These are phyloP conservation scores for Melanargia galathea DNA, from an alignment of 2,888 invertebrate genomes.

Conservation along the genomic window DNA sequence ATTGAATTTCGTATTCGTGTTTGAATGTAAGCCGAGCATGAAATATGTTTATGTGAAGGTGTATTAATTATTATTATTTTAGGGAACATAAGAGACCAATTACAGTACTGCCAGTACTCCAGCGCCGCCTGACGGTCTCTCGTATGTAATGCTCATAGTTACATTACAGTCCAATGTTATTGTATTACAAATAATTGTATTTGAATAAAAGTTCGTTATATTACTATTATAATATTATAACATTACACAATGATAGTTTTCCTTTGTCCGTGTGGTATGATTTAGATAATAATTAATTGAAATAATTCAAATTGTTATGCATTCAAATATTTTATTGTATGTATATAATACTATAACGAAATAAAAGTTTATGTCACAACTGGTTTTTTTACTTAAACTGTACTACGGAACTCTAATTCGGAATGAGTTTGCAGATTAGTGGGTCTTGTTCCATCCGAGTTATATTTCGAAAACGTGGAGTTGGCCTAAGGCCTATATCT, in stretches of 20 bases:
- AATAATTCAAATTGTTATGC: constrained; percentile 40
- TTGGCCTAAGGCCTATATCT: no score
- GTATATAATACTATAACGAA: constrained; percentile 44
- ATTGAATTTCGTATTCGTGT: no score
- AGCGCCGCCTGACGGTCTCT: not conserved
- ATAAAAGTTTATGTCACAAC: constrained; percentile 41
- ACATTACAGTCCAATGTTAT: constrained; percentile 6
- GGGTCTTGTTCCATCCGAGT: no score
- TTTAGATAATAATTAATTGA: constrained; percentile 32
- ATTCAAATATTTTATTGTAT: constrained; percentile 47
- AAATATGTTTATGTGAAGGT: not conserved
- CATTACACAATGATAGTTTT: not conserved
- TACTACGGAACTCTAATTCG: not conserved
- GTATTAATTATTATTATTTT: not conserved
- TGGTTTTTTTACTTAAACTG: constrained; percentile 15
- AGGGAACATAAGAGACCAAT: not conserved
- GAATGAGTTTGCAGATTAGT: no score
- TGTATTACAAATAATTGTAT: constrained; percentile 12
- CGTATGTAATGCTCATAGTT: not conserved
- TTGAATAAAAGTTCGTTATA: constrained; percentile 26
- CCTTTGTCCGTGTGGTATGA: constrained; percentile 15
- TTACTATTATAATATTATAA: not conserved
- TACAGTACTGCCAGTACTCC: not conserved
- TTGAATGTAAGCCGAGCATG: not conserved
- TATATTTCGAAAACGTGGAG: no score